Evolutionary conservation across 37 sponge, comb jelly and placozoan species (phyloP), one percentile per base, ranked within the genome.

Genomic region (Halisarca cf. caerulea): DNA sequence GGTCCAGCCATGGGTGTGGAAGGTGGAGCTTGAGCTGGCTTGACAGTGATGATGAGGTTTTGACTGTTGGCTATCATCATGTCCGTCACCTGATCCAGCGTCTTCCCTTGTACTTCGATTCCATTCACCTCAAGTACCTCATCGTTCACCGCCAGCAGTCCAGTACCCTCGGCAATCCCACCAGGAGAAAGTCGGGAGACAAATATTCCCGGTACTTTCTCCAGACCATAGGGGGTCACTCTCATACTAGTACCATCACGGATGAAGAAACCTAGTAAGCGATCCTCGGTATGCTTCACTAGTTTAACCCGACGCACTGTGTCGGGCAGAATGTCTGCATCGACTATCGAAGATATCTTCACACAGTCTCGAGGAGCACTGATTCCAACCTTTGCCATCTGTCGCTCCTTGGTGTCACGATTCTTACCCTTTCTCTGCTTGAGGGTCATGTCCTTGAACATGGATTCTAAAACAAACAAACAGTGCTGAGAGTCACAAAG

Each of bases 51-150:
- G 70, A 99, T 99, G 53, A 99, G 86, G 45, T 99, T 99, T 81
- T 99, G 97, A 70, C 94, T 93, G 83, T 99, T 99, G 0, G 99
- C 99, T 0, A 99, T 93, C 99, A 99, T 99, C 94, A 99, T 99
- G 82, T 99, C 99, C 20, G 99, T 99, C 32, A 99, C 99, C 70
- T 99, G 99, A 71, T 99, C 99, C 78, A 99, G 82, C 20, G 89
- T 89, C 86, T 99, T 96, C 21, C 99, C 99, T 37, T 90, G 79
- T 17, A 96, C 91, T 39, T 96, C 97, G 57, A 99, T 99, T 36
- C 90, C 97, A 72, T 99, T 99, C 18, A 99, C 99, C 58, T 99
- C 99, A 11, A 99, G 66, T 34, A 99, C 90, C 59, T 99, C 99
- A 81, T 99, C 99, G 37, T 96, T 92, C 20, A 99, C 99, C 17